Conservation (phyloP, 2,888 invertebrate genomes). For the Andrena bucephala region DNA sequence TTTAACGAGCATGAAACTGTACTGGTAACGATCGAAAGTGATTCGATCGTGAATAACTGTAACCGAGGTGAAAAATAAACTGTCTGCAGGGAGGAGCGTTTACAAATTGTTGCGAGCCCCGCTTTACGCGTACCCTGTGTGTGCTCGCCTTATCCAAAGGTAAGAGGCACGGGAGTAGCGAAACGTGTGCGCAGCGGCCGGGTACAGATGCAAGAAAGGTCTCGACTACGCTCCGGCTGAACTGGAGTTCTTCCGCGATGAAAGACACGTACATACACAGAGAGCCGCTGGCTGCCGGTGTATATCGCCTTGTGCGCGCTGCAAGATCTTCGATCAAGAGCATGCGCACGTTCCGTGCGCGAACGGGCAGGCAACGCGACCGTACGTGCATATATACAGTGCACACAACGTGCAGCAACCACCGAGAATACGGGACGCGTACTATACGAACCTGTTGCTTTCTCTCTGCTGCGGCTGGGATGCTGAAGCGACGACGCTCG, state of each 20-base stretch:
- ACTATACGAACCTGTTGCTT: slow-evolving; percentile 69
- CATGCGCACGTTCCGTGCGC: slow-evolving; percentile 63
- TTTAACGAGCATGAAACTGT: slow-evolving; percentile 8
- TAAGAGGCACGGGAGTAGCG: slow-evolving; percentile 27
- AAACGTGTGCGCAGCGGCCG: slow-evolving; percentile 11
- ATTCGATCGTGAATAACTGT: background rate
- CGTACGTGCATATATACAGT: slow-evolving; percentile 4
- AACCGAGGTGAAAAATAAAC: background rate
- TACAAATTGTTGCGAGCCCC: background rate
- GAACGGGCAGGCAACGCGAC: slow-evolving; percentile 39
- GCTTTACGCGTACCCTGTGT: background rate
- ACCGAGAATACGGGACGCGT: slow-evolving; percentile 42
- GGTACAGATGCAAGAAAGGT: slow-evolving; percentile 44
- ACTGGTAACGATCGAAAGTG: slow-evolving; percentile 12
- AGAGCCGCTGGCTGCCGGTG: slow-evolving; percentile 24
- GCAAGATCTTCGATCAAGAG: slow-evolving; percentile 69
- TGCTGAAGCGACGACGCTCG: slow-evolving; percentile 49
- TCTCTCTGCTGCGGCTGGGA: slow-evolving; percentile 51
- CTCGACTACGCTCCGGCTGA: slow-evolving; percentile 31
- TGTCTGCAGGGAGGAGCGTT: background rate
- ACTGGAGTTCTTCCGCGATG: slow-evolving; percentile 63
- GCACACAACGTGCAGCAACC: slow-evolving; percentile 42
- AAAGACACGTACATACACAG: slow-evolving; percentile 51
- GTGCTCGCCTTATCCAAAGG: slow-evolving; percentile 3
- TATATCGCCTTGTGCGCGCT: slow-evolving; percentile 47